Evolutionary conservation across 2,888 invertebrate genomes (phyloP).

Genomic region (Leptothorax acervorum): DNA sequence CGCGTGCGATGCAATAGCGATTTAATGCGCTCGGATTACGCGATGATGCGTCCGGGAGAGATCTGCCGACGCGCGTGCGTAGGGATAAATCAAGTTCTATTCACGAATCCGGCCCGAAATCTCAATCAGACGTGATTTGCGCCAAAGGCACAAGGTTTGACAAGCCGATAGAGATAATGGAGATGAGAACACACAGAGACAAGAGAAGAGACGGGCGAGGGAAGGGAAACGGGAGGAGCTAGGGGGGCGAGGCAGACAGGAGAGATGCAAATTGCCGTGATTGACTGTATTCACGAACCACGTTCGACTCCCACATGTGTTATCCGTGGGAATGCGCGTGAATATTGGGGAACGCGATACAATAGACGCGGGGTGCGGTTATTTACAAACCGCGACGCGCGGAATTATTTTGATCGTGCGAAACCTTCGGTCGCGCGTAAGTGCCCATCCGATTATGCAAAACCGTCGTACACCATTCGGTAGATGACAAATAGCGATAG

Average conservation of each 20-base stretch:
- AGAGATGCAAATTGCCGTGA: constrained; percentile 80
- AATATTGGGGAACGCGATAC: constrained; percentile 24
- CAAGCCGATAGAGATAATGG: constrained; percentile 71
- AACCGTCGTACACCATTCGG: not conserved
- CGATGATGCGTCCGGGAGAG: constrained; percentile 10
- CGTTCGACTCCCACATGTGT: constrained; percentile 64
- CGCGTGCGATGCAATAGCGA: not conserved
- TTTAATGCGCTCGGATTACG: constrained; percentile 4
- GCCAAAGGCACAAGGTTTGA: constrained; percentile 75
- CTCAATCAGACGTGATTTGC: constrained; percentile 82
- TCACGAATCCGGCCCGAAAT: constrained; percentile 81
- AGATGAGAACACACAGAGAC: constrained; percentile 56
- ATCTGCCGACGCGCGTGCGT: constrained; percentile 54
- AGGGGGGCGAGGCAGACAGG: constrained; percentile 61
- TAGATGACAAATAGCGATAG: not conserved
- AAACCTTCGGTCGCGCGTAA: constrained; percentile 13
- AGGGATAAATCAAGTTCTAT: constrained; percentile 82
- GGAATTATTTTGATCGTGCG: constrained; percentile 31
- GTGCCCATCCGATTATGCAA: constrained; percentile 36
- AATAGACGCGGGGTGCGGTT: constrained; percentile 39
- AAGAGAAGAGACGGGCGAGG: constrained; percentile 32
- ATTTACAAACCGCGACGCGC: constrained; percentile 50
- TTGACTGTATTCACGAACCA: constrained; percentile 77
- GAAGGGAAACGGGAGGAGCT: not conserved
- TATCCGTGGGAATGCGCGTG: constrained; percentile 40